A percentile compares a stretch with the other conserved stretches of the same genome.
These are phyloP conservation scores for Ciona savignyi DNA, from an alignment of 23 tunicate genomes.

Conservation along the genomic window DNA sequence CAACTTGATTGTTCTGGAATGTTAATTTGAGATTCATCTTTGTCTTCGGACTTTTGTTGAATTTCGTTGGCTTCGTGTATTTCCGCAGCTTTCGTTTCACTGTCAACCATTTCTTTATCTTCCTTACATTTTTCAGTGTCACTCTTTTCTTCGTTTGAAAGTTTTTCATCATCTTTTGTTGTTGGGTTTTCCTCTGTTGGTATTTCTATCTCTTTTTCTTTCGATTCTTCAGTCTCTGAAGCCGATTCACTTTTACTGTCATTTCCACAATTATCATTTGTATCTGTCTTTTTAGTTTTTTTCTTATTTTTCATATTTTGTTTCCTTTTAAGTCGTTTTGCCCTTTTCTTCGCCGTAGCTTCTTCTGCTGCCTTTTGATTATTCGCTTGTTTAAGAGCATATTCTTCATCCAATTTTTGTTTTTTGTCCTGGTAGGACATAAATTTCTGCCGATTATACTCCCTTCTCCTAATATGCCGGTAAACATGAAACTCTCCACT, in stretches of 20 bases:
- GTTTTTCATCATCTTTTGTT: too few species aligned
- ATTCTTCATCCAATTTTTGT: conserved; percentile 63
- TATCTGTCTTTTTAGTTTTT: conserved; percentile 13
- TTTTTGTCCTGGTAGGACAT: conserved; percentile 37
- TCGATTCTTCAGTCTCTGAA: too few species aligned
- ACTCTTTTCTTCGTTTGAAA: too few species aligned
- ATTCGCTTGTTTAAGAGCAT: conserved; percentile 24
- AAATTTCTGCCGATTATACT: conserved; percentile 65
- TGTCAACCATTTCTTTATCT: too few species aligned
- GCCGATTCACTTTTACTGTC: conserved; percentile 1
- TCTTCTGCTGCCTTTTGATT: conserved; percentile 54
- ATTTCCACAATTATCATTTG: conserved; percentile 3
- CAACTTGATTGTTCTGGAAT: too few species aligned
- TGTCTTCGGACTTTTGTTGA: too few species aligned
- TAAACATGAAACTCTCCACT: conserved; percentile 98
- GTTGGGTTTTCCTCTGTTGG: too few species aligned
- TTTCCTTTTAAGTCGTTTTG: conserved; percentile 71
- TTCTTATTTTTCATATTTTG: conserved; percentile 39
- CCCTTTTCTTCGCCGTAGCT: conserved; percentile 76
- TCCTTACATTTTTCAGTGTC: too few species aligned
- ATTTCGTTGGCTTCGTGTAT: too few species aligned
- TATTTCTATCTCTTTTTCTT: too few species aligned
- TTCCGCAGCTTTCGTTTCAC: too few species aligned
- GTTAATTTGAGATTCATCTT: too few species aligned
- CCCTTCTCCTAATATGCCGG: conserved; percentile 84